These are phyloP conservation scores for Drosophila azteca DNA, from an alignment of 1,140 invertebrate species.

Conservation along the genomic window DNA sequence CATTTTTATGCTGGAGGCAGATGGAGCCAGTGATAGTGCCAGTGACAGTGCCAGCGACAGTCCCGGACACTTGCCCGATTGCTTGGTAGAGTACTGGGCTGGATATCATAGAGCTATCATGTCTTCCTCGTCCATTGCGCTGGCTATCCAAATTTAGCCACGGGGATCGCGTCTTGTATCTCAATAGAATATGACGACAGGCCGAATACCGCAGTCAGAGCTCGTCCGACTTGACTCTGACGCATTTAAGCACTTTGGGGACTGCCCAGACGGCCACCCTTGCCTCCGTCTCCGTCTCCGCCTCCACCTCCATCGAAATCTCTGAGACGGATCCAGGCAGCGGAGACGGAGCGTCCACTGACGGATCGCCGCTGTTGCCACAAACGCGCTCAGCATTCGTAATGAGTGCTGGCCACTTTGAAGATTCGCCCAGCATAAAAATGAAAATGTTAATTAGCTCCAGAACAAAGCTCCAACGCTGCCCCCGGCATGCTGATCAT, in stretches of 20 bases:
- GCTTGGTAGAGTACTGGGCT: conserved; percentile 9
- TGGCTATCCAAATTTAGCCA: conserved; percentile 24
- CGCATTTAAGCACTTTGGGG: conserved; percentile 68
- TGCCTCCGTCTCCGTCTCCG: neutral
- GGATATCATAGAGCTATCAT: neutral
- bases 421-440: conserved; percentile 42
- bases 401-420: conserved; percentile 47
- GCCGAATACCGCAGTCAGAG: conserved; percentile 52
- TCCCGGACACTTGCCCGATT: conserved; percentile 30
- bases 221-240: conserved; percentile 47
- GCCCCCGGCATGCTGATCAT: conserved; percentile 32
- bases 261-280: conserved; percentile 31
- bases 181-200: conserved; percentile 66
- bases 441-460: conserved; percentile 66
- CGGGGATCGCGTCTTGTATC: conserved; percentile 11
- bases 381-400: conserved; percentile 49
- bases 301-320: neutral
- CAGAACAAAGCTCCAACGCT: conserved; percentile 34
- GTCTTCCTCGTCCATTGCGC: conserved; percentile 46
- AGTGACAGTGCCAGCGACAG: no score
- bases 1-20: conserved; percentile 26
- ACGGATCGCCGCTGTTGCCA: conserved; percentile 31
- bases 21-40: neutral
- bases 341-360: conserved; percentile 24
- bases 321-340: conserved; percentile 71